Conservation (phyloP, 2,888 invertebrate genomes). For the Athetis lepigone region DNA sequence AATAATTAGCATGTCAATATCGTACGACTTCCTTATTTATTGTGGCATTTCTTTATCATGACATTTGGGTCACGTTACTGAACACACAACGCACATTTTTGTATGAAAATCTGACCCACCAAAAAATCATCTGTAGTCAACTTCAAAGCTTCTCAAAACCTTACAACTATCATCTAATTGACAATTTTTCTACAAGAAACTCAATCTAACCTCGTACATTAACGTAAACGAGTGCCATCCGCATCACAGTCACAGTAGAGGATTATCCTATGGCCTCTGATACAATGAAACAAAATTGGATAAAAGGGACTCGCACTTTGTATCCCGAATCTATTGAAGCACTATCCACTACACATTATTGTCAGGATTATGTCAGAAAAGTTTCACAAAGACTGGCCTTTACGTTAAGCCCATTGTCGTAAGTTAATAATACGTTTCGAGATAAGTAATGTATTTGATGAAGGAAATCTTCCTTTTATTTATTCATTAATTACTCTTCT, state of each 20-base stretch:
- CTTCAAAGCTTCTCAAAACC: too few relatives aligned
- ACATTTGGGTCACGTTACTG: too few relatives aligned
- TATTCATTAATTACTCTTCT: constrained; percentile 15
- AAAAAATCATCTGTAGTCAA: too few relatives aligned
- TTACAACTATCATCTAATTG: too few relatives aligned
- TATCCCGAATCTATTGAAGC: constrained; percentile 36
- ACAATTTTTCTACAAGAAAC: too few relatives aligned
- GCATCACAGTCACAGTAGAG: constrained; percentile 26
- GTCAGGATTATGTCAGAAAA: constrained; percentile 43
- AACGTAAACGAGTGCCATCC: not conserved
- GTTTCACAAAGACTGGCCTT: constrained; percentile 41
- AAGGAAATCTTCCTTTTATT: constrained; percentile 6
- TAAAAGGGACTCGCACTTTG: constrained; percentile 45
- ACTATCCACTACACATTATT: constrained; percentile 31
- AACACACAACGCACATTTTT: too few relatives aligned
- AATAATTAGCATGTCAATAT: too few relatives aligned
- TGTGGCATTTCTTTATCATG: too few relatives aligned
- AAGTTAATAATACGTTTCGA: constrained; percentile 36
- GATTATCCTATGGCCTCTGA: constrained; percentile 42
- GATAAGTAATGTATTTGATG: constrained; percentile 15
- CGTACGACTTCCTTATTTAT: too few relatives aligned
- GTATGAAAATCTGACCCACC: not conserved
- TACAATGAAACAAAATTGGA: constrained; percentile 54
- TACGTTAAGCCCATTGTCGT: constrained; percentile 50
- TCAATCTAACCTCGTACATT: too few relatives aligned